phyloP scores from a whole-genome alignment of 2,888 invertebrate genomes.

The Phalera bucephala region DNA sequence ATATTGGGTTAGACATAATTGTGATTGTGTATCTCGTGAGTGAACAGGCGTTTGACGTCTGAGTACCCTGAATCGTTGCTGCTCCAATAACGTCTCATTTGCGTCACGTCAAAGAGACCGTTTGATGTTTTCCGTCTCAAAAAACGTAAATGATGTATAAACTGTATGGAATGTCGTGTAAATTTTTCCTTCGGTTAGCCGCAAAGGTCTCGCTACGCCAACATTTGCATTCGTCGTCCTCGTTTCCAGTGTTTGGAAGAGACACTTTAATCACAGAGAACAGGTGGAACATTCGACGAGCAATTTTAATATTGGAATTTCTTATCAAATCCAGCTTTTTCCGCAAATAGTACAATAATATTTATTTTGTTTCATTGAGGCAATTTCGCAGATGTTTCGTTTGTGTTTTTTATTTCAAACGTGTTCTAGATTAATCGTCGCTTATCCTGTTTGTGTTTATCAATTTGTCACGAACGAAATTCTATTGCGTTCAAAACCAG shows the following conservation, averaged over 20 bases:
- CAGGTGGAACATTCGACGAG: constrained; percentile 63
- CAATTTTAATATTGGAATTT: constrained; percentile 76
- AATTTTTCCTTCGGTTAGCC: constrained; percentile 61
- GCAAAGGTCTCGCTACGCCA: constrained; percentile 63
- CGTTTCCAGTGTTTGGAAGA: constrained; percentile 58
- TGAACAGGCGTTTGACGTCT: constrained; percentile 10
- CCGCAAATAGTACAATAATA: constrained; percentile 40
- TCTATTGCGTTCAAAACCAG: too few species aligned
- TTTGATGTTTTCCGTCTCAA: constrained; percentile 41
- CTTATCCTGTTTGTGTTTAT: constrained; percentile 15
- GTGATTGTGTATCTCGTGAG: constrained; percentile 2
- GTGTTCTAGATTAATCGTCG: constrained; percentile 23
- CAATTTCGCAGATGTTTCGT: constrained; percentile 30
- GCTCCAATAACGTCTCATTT: constrained; percentile 22
- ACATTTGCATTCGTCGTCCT: constrained; percentile 72
- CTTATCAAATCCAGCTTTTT: constrained; percentile 61
- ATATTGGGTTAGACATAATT: constrained; percentile 22
- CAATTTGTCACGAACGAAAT: constrained; percentile 8
- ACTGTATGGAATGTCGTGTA: constrained; percentile 49
- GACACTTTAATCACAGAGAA: constrained; percentile 77
- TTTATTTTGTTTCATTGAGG: constrained; percentile 32
- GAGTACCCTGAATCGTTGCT: constrained; percentile 25
- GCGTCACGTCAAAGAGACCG: constrained; percentile 25
- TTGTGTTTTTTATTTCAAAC: constrained; percentile 26
- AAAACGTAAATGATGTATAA: constrained; percentile 47